Percentiles rank a stretch among this genome's conserved stretches.
Conservation (phyloP, 2,113 vertebrate genomes). For the Ceyx melanurus region DNA sequence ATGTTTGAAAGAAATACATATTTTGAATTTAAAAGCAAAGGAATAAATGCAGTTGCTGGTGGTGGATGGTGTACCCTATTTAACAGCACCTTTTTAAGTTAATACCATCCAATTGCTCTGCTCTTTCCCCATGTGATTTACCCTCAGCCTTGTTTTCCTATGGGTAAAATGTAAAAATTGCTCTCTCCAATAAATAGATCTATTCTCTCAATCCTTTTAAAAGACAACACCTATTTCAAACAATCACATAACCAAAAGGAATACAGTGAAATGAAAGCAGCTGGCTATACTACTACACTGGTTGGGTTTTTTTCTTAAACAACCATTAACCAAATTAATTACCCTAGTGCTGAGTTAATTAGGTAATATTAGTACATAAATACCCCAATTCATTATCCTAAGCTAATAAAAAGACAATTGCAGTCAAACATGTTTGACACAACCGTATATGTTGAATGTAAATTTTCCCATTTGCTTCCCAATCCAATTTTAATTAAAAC, state of each 20-base stretch:
- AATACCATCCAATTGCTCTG: neutral
- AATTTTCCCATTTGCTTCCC: slow-evolving; percentile 45
- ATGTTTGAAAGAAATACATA: neutral
- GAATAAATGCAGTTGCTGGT: neutral
- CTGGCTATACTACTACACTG: neutral
- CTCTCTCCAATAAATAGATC: slow-evolving; percentile 18
- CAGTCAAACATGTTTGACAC: slow-evolving; percentile 33
- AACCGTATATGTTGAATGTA: slow-evolving; percentile 26
- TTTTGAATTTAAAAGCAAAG: neutral
- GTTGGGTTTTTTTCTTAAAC: neutral
- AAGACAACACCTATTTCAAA: neutral
- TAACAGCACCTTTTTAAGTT: neutral
- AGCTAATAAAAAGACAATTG: slow-evolving; percentile 67
- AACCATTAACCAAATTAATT: slow-evolving; percentile 66
- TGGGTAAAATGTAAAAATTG: slow-evolving; percentile 4
- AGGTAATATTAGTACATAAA: slow-evolving; percentile 74
- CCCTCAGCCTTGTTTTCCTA: neutral
- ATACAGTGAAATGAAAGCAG: slow-evolving; percentile 20
- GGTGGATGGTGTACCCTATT: neutral
- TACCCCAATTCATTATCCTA: slow-evolving; percentile 71
- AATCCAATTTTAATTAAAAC: slow-evolving; percentile 52
- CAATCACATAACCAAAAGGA: neutral
- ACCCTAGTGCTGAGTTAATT: slow-evolving; percentile 65
- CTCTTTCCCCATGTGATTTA: neutral
- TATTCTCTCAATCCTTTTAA: neutral